Conservation (phyloP, 2,888 invertebrate genomes). For the Andrena bicolor region DNA sequence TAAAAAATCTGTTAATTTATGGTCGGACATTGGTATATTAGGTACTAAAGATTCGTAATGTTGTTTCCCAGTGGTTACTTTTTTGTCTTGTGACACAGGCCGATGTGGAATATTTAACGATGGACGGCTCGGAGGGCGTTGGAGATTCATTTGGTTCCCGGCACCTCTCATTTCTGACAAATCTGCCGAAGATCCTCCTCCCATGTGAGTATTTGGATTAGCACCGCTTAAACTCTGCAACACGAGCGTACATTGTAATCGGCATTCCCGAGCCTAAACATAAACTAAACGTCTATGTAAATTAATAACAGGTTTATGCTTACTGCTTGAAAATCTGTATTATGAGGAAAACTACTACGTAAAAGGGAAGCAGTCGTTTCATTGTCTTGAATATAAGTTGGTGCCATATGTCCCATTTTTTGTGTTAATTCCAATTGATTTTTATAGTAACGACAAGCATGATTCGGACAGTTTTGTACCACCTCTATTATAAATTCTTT, state of each 20-base stretch:
- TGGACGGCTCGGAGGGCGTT: constrained; percentile 83
- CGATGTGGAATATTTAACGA: constrained; percentile 83
- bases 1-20: constrained; percentile 90
- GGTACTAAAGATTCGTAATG: constrained; percentile 83
- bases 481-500: constrained; percentile 96
- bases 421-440: constrained; percentile 90
- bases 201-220: constrained; percentile 79
- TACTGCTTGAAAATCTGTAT: constrained; percentile 80
- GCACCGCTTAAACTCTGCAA: constrained; percentile 76
- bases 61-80: constrained; percentile 82
- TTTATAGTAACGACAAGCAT: constrained; percentile 94
- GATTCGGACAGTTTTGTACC: constrained; percentile 95
- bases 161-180: constrained; percentile 78
- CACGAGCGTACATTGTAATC: neutral
- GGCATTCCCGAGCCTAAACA: neutral
- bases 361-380: constrained; percentile 81
- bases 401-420: constrained; percentile 82
- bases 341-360: constrained; percentile 80
- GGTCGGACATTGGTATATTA: constrained; percentile 85
- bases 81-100: constrained; percentile 82
- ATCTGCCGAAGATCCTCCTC: constrained; percentile 77
- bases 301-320: constrained; percentile 37
- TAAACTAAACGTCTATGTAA: constrained; percentile 4
- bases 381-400: constrained; percentile 82
- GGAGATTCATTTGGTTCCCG: constrained; percentile 81